Percentiles rank a stretch among this genome's conserved stretches.
Conservation (phyloP, 2,113 vertebrate species). For the Lophotis ruficrista region DNA sequence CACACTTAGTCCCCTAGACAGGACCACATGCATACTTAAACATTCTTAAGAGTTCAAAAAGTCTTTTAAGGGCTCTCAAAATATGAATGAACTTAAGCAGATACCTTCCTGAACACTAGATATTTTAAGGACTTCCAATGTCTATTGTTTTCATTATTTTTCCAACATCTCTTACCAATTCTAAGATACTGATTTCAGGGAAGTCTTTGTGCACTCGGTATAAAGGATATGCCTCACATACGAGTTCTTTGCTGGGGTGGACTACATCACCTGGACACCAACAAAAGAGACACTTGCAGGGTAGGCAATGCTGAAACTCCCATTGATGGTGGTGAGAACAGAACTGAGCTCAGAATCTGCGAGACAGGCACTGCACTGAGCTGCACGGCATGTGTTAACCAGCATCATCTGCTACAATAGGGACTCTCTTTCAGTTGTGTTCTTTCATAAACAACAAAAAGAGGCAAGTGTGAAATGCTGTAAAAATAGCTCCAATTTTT, state of each 20-base stretch:
- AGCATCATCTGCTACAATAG: background rate
- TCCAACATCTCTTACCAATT: background rate
- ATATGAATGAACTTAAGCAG: background rate
- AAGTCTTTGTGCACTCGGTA: background rate
- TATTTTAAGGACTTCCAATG: background rate
- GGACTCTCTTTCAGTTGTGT: slow-evolving; percentile 12
- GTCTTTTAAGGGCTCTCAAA: background rate
- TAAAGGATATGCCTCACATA: background rate
- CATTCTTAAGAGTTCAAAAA: background rate
- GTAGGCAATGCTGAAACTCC: background rate
- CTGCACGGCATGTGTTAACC: background rate
- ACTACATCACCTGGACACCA: background rate
- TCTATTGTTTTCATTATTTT: background rate
- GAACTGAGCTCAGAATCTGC: slow-evolving; percentile 6
- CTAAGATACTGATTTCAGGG: background rate
- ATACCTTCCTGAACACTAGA: background rate
- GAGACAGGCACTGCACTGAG: background rate
- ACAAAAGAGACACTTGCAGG: background rate
- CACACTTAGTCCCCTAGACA: background rate
- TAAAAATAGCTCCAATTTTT: background rate
- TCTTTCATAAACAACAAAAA: slow-evolving; percentile 8
- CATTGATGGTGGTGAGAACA: background rate
- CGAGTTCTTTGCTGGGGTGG: background rate
- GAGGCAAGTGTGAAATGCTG: background rate
- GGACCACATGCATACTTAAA: background rate